A percentile compares a stretch with the other conserved stretches of the same genome.
phyloP scores from a whole-genome alignment of 2,797 vertebrate species.

The Rhynchotus rufescens region DNA sequence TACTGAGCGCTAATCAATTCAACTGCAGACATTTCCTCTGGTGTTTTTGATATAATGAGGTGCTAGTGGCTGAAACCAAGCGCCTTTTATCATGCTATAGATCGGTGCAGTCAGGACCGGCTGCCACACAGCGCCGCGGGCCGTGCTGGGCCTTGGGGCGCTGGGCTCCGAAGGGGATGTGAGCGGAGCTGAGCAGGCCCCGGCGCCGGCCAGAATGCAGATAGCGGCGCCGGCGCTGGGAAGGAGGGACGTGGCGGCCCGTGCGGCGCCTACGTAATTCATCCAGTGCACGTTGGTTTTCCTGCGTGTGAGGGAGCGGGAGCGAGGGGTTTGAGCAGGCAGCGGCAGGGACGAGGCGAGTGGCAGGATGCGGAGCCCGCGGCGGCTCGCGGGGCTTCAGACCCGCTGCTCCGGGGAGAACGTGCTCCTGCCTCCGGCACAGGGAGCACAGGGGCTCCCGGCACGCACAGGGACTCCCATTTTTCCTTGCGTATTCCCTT shows the following conservation, averaged over 20 bases:
- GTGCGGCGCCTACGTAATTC: accelerated
- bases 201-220: background rate
- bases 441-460: background rate
- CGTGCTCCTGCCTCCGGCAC: accelerated
- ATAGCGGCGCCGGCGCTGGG: background rate
- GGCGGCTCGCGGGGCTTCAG: background rate
- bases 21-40: slow-evolving; percentile 36
- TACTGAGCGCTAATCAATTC: slow-evolving; percentile 69
- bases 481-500: background rate
- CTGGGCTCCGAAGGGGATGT: accelerated
- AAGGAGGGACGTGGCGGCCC: background rate
- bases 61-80: slow-evolving; percentile 48
- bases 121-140: background rate
- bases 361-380: accelerated
- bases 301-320: accelerated
- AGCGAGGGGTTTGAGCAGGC: background rate
- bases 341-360: background rate
- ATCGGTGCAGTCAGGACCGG: background rate
- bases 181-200: accelerated
- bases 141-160: accelerated
- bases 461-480: too few species aligned
- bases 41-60: slow-evolving; percentile 71
- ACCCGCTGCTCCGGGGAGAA: background rate
- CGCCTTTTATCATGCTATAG: slow-evolving; percentile 16
- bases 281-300: accelerated